Conservation (phyloP, 92 coral and sea anemone genomes). For the Ricordea florida region DNA sequence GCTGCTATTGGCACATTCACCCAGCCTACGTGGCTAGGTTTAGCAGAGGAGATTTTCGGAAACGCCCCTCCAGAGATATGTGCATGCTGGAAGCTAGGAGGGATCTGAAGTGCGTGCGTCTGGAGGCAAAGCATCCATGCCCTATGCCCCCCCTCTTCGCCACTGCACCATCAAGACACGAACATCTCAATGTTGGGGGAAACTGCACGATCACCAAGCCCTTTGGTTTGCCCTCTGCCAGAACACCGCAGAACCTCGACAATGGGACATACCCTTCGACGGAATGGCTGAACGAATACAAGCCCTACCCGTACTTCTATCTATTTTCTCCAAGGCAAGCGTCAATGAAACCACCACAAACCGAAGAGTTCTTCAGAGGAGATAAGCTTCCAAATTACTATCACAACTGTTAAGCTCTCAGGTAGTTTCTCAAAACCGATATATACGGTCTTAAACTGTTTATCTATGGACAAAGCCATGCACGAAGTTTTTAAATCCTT, state of each 20-base stretch:
- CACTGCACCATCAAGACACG: background rate
- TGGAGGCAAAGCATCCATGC: background rate
- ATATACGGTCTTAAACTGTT: no score
- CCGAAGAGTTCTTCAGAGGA: background rate
- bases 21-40: conserved; percentile 67
- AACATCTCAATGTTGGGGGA: background rate
- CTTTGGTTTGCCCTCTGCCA: no score
- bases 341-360: background rate
- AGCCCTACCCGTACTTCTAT: conserved; percentile 8
- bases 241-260: background rate
- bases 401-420: background rate
- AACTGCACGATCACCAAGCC: no score
- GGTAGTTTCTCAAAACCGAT: no score
- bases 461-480: no score
- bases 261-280: background rate
- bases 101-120: background rate
- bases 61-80: conserved; percentile 44
- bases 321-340: conserved; percentile 8
- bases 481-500: no score
- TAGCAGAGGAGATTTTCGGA: conserved; percentile 68
- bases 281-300: conserved; percentile 30
- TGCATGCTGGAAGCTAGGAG: background rate
- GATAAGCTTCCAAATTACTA: background rate
- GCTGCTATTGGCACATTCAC: conserved; percentile 86
- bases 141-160: background rate